Base-by-base conservation (phyloP, 1,140 invertebrate species). In the Harlomillsia oculata region DNA sequence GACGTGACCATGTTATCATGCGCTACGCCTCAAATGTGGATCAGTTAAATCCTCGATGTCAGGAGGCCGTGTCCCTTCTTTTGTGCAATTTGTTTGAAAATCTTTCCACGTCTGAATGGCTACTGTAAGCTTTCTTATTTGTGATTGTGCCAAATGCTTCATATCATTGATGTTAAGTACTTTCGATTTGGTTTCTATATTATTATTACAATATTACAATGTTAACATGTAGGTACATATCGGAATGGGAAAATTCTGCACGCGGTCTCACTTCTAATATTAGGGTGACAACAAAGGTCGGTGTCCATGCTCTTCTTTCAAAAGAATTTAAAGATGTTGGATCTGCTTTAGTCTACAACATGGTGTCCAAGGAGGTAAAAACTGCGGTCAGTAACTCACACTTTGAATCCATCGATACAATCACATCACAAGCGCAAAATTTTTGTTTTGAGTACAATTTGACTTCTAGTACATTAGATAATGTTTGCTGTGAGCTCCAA, bases 341-440 rank as follows among this genome's bases (percentile, higher is more conserved):
- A 41, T 80, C 85, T 4, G 87, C 88, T 55, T 82, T 95, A 46
- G 82, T 94, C 55, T 85, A 91, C 73, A 95, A 95, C 71, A 77
- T 94, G 53, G 87, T 87, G 64, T 85, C 85, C 77, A 94, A 93
- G 83, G 90, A 95, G 82, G 89, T 89, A 80, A 92, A 92, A 83
- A 88, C 87, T 74, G 88, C 91, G 85, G 89, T 90, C 82, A 79
- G 86, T 85, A 85, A 84, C 77, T 37, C 21, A 37, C 56, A 69
- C 61, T 63, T 59, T 53, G 58, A 56, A 60, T 67, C 67, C 65
- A n/a, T 46, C 45, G 43, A 43, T 49, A 45, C 43, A 51, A 49
- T 21, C 16, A 63, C 45, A 56, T 40, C n/a, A 9, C 14, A 18
- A 34, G 34, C 36, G 30, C 14, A 8, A 45, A 14, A 1, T 11